Evolutionary conservation across 2,113 vertebrate genomes (phyloP), one percentile per base, ranked within the genome.

Genomic region (Oriolus oriolus): DNA sequence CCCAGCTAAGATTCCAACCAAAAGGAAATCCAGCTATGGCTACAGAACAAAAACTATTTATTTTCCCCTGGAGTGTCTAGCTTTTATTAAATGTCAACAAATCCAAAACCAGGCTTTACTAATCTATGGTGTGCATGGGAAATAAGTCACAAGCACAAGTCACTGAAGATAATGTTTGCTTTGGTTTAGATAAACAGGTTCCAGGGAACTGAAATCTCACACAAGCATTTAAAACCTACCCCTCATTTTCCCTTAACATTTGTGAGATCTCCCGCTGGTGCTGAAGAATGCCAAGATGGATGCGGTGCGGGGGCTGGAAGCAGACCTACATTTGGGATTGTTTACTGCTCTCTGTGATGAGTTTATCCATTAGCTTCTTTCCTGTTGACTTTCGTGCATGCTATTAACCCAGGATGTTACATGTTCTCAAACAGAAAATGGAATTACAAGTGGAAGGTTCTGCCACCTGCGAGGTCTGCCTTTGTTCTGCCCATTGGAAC

Each of bases 71-170:
- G 84, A 96, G 87, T 89, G 93, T 95, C 95, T 96, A 93, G 95
- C 63, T 96, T 92, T 97, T 91, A 96, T 94, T 97, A 94, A 95
- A 97, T 93, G 70, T 97, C 93, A 97, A 96, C 85, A 97, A 93
- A 95, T 69, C 88, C 89, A 93, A 88, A 96, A 52, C 53, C 91
- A 80, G 56, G 64, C 71, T 97, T 93, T 95, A 86, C 63, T 95
- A 89, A 97, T 89, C 92, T 91, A 44, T 79, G 56, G 42, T 45
- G 30, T 85, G n/a, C 88, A 89, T 50, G 69, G 86, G 96, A 97
- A 97, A 84, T 93, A 95, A 96, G 92, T 95, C 75, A 26, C 69
- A 85, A 96, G 64, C 64, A 73, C 53, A 94, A 96, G 71, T 91
- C 93, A 91, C 57, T 60, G 92, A 79, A 96, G 87, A 96, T 93